Base-by-base conservation (phyloP, 2,888 invertebrate genomes). In the Clanis bilineata region DNA sequence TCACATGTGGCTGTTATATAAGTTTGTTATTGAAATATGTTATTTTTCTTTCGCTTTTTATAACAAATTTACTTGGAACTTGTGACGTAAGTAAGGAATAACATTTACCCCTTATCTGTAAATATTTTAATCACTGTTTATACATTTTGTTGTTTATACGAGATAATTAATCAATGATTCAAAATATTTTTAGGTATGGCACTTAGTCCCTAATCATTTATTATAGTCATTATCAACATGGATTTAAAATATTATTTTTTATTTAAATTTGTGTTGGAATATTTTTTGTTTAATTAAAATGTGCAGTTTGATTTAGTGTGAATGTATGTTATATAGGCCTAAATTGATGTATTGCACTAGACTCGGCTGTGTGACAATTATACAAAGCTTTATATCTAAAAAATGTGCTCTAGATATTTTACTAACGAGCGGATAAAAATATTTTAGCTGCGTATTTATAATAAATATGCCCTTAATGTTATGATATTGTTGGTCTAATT, bases 1-100 rank as follows among this genome's bases (percentile, higher is more conserved):
- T 28, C 47, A 28, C 28, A 28, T 15, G 18, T 51, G 51, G 15
- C 15, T 51, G 32, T 10, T 51, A 15, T 51, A 28, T 28, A 32
- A 51, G 51, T 51, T 44, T 44, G 44, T 44, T 51, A 28, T 51
- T 47, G n/a, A 47, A 51, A 41, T 51, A 51, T 51, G 51, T 51
- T 51, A 28, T 51, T 32, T 47, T 45, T n/a, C 51, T 15, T 41
- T 41, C 18, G 41, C 41, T 41, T 41, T 41, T 41, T 51, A 10
- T 51, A 51, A 51, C 51, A 51, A 51, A 51, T 51, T 41, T 51
- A 15, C 28, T 47, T 47, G 25, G n/a, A 25, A 51, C 21, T 22
- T 15, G 32, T 51, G 51, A 51, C 51, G 28, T 28, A 51, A 5
- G 9, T 18, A 15, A 18, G 15, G 28, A 15, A 43, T 15, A 47